Evolutionary conservation across 2,797 vertebrate genomes (phyloP), one percentile per base, ranked within the genome.

Genomic region (Syngnathus rostellatus): DNA sequence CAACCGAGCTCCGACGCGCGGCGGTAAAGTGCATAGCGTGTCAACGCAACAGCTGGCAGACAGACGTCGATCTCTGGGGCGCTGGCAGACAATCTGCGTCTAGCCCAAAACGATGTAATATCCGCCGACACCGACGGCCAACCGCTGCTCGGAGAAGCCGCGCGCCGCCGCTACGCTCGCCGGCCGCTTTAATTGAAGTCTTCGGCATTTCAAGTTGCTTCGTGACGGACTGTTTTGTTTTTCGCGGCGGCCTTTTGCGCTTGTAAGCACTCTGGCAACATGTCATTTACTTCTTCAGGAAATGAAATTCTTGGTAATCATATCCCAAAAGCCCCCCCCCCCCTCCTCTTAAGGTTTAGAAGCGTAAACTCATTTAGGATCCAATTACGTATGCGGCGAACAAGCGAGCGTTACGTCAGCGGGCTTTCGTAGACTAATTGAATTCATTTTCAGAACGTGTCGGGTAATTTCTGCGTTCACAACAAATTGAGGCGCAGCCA

Each of bases 41-140:
- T 59, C 73, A 17, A 54, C 23, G 53, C 38, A 68, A 60, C 64
- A 68, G 74, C 69, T 73, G 63, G 64, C 67, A 81, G 65, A 78
- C 72, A 80, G 67, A 77, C 72, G 73, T 81, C 78, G 69, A 69
- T 81, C 75, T 72, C 40, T 40, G 67, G 9, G 67, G 72, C 61
- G 21, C 59, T 66, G 67, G 69, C 73, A 73, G 31, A 51, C 57
- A 72, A 57, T 53, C 57, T 65, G 57, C 50, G 62, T 66, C 60
- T 61, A 58, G 64, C 67, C 43, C 37, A 69, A 60, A 70, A 38
- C 66, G 17, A 64, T 53, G 45, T 41, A 46, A 21, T 72, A 63
- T 23, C 69, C 50, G 31, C 10, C 48, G 11, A 8, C 62, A 1
- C 12, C 45, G 38, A 21, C 38, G 39, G 25, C 55, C 55, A 17